Conservation (phyloP, 2,797 vertebrate genomes). For the Jordanella pulchra region DNA sequence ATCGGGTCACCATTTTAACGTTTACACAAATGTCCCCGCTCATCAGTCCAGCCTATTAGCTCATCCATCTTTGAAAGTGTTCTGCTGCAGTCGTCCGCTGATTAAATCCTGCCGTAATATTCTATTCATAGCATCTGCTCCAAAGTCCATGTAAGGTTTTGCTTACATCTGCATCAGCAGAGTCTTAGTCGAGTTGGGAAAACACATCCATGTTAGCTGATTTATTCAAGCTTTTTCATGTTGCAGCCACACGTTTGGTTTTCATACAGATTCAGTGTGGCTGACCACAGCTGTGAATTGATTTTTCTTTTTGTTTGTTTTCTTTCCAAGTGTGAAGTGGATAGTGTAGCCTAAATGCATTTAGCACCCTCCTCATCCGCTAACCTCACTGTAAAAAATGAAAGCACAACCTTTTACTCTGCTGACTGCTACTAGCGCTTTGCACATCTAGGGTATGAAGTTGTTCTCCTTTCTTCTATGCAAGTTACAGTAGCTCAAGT, state of each 20-base stretch:
- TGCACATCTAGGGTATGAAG: too few species aligned
- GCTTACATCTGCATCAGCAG: background rate
- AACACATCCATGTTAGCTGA: background rate
- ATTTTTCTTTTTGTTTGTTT: too few species aligned
- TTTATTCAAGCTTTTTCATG: background rate
- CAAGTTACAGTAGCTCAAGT: too few species aligned
- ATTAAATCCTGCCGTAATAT: slow-evolving; percentile 1
- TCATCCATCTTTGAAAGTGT: background rate
- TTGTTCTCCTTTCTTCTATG: too few species aligned
- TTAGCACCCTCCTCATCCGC: background rate
- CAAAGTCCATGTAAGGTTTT: slow-evolving; percentile 14
- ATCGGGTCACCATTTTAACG: slow-evolving; percentile 19
- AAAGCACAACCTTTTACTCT: too few species aligned
- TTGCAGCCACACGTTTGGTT: background rate
- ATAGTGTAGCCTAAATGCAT: background rate
- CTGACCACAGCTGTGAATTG: background rate
- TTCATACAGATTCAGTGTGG: background rate
- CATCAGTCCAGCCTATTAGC: slow-evolving; percentile 2
- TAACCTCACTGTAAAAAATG: too few species aligned
- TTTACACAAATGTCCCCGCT: slow-evolving; percentile 9
- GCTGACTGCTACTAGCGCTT: too few species aligned
- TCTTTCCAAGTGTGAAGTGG: background rate
- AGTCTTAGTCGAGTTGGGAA: background rate
- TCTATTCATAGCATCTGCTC: slow-evolving; percentile 10
- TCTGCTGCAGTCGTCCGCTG: slow-evolving; percentile 12